Conservation (phyloP, 1,140 invertebrate species). For the Probaryconus sp. region DNA sequence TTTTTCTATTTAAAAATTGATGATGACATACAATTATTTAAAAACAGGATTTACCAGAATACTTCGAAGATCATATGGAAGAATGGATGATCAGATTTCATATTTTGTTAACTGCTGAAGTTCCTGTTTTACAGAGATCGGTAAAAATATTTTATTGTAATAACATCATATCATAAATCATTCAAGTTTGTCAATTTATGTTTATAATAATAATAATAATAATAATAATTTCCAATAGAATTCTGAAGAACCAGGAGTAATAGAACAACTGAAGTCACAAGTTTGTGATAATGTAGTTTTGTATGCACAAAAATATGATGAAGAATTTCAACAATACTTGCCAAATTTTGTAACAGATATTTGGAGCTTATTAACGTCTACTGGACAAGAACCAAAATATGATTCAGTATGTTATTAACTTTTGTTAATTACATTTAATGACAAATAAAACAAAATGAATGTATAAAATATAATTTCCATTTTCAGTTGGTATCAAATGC, state of each 20-base stretch:
- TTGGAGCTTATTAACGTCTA: conserved; percentile 93
- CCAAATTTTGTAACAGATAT: conserved; percentile 94
- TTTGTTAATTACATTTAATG: background rate
- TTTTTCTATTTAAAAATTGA: conserved; percentile 20
- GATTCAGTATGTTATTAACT: conserved; percentile 83
- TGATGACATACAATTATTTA: conserved; percentile 13
- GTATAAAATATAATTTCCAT: conserved; percentile 29
- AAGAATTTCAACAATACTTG: conserved; percentile 94
- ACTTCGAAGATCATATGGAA: conserved; percentile 98
- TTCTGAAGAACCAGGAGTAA: conserved; percentile 92
- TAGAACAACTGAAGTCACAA: conserved; percentile 95
- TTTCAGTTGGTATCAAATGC: conserved; percentile 95
- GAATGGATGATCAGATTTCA: conserved; percentile 96
- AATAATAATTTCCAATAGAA: conserved; percentile 80
- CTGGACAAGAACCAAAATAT: conserved; percentile 92
- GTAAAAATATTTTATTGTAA: too few relatives aligned
- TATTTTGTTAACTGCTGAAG: conserved; percentile 87
- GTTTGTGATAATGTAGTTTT: conserved; percentile 96
- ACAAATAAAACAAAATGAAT: background rate
- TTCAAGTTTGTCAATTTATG: too few relatives aligned
- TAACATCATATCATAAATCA: too few relatives aligned
- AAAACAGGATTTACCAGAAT: conserved; percentile 93
- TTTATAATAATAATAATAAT: too few relatives aligned
- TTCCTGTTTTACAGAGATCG: conserved; percentile 83
- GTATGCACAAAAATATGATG: conserved; percentile 98